phyloP scores from a whole-genome alignment of 2,113 vertebrate genomes.

The Callopanchax toddi region DNA sequence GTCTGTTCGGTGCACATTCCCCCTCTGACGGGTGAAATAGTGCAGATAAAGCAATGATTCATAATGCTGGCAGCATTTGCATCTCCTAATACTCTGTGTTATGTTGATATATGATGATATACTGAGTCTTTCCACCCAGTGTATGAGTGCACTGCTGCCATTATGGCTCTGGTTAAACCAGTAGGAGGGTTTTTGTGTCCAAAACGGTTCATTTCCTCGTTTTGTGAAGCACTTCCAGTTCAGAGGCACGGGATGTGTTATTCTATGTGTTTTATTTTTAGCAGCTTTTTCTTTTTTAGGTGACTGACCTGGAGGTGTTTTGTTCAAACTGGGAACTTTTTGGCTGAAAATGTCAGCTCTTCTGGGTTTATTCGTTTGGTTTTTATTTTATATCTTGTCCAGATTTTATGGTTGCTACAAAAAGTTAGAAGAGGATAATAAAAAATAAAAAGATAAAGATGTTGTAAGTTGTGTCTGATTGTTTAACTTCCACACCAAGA shows the following conservation, averaged over 20 bases:
- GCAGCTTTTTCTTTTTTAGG: slow-evolving; percentile 16
- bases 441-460: too few relatives aligned
- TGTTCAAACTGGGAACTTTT: too few relatives aligned
- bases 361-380: not conserved
- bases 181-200: slow-evolving; percentile 66
- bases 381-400: too few relatives aligned
- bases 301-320: not conserved
- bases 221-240: slow-evolving; percentile 65
- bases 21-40: slow-evolving; percentile 97
- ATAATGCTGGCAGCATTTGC: slow-evolving; percentile 96
- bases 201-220: slow-evolving; percentile 71
- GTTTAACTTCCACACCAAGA: too few relatives aligned
- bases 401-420: too few relatives aligned
- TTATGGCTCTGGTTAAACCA: slow-evolving; percentile 71
- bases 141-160: slow-evolving; percentile 64
- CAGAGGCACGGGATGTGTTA: slow-evolving; percentile 22
- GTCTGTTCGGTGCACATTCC: slow-evolving; percentile 86
- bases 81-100: slow-evolving; percentile 87
- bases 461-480: too few relatives aligned
- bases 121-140: slow-evolving; percentile 77
- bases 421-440: too few relatives aligned
- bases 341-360: not conserved
- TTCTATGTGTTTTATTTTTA: slow-evolving; percentile 43
- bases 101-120: slow-evolving; percentile 98
- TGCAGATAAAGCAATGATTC: slow-evolving; percentile 98